Percentiles rank a stretch among this genome's conserved stretches.
phyloP scores from a whole-genome alignment of 2,113 vertebrate species.

The Antechinus stuartii region DNA sequence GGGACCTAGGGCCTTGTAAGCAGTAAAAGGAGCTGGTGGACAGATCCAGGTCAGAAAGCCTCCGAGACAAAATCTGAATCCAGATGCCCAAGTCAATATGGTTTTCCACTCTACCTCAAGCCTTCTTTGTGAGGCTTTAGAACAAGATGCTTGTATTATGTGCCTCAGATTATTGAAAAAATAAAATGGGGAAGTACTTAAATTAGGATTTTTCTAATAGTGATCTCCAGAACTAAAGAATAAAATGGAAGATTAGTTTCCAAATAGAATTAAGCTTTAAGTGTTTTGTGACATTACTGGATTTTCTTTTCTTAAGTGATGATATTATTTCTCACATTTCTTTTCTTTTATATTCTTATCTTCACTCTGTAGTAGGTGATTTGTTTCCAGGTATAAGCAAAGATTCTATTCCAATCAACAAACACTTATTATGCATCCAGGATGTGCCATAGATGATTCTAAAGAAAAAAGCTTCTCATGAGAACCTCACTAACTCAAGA shows the following conservation, averaged over 20 bases:
- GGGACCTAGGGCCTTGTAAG: neutral
- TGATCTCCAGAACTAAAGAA: neutral
- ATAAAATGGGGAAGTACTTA: neutral
- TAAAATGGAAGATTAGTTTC: neutral
- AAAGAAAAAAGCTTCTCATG: neutral
- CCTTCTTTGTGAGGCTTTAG: slow-evolving; percentile 11
- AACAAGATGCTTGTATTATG: neutral
- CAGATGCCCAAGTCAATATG: neutral
- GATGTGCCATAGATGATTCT: neutral
- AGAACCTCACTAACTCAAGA: neutral
- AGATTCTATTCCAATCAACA: neutral
- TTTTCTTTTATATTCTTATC: neutral
- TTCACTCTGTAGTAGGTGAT: neutral
- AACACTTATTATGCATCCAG: neutral
- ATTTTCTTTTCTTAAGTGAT: slow-evolving; percentile 12
- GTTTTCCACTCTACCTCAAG: neutral
- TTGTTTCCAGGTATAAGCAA: neutral
- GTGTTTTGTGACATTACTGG: slow-evolving; percentile 3
- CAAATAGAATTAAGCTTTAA: neutral
- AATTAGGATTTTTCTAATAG: slow-evolving; percentile 1
- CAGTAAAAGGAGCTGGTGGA: too few species aligned
- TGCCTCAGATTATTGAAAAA: neutral
- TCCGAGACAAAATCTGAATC: neutral
- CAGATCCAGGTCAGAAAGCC: neutral
- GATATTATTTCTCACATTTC: neutral